These are phyloP conservation scores for Chrysodeixis includens DNA, from an alignment of 2,888 invertebrate species.

Conservation along the genomic window DNA sequence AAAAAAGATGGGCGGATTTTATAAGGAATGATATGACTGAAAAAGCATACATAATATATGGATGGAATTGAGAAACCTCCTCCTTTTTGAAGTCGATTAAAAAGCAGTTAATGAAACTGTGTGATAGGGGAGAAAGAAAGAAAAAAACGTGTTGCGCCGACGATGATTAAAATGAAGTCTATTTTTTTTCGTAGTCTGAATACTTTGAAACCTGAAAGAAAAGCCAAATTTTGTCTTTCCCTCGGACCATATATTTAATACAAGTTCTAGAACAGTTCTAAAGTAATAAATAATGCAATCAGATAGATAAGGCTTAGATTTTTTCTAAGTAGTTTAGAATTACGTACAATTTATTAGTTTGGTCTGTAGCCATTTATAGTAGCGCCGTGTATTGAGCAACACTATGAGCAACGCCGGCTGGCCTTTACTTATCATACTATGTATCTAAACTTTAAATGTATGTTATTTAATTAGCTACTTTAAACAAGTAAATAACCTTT, in stretches of 20 bases:
- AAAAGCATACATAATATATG: too few species aligned
- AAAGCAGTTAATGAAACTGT: too few species aligned
- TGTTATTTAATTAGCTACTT: neutral
- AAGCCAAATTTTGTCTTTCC: neutral
- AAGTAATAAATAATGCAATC: slow-evolving; percentile 27
- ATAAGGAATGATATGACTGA: too few species aligned
- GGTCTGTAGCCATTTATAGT: slow-evolving; percentile 30
- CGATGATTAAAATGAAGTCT: too few species aligned
- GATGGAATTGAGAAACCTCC: too few species aligned
- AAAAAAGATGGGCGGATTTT: too few species aligned
- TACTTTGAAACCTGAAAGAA: too few species aligned
- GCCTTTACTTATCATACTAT: neutral
- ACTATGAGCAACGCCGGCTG: neutral
- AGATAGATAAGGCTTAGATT: slow-evolving; percentile 12
- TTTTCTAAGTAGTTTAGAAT: slow-evolving; percentile 34
- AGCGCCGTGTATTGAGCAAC: slow-evolving; percentile 13
- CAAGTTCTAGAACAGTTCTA: neutral
- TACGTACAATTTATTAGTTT: slow-evolving; percentile 24
- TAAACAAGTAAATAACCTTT: neutral
- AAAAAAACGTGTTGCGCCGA: too few species aligned
- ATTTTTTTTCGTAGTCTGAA: too few species aligned
- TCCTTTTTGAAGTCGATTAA: too few species aligned
- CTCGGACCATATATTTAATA: too few species aligned
- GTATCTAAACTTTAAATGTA: neutral
- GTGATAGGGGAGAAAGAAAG: too few species aligned